phyloP scores from a whole-genome alignment of 1,140 invertebrate species.

The Eulimnadia texana region DNA sequence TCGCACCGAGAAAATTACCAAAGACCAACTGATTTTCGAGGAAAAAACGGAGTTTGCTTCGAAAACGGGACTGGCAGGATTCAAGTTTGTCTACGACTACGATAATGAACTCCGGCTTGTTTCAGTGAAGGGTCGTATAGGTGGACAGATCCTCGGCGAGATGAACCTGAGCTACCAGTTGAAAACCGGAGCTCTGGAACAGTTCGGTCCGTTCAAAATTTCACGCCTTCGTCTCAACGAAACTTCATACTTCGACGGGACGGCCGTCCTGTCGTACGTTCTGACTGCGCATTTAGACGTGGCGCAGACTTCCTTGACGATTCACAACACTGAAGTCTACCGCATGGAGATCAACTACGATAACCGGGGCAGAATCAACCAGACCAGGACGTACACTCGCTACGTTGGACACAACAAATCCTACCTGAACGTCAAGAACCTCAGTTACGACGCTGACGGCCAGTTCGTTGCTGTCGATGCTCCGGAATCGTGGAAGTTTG shows the following conservation, averaged over 20 bases:
- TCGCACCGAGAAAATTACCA: constrained; percentile 23
- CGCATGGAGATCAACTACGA: constrained; percentile 76
- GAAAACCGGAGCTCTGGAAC: constrained; percentile 62
- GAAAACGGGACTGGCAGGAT: constrained; percentile 76
- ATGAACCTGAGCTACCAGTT: constrained; percentile 59
- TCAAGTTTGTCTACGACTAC: constrained; percentile 84
- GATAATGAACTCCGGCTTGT: constrained; percentile 70
- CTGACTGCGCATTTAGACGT: constrained; percentile 60
- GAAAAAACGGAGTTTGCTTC: constrained; percentile 71
- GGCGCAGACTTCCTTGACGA: constrained; percentile 56
- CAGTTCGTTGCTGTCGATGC: constrained; percentile 75
- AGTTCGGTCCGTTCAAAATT: constrained; percentile 48
- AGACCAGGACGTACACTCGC: constrained; percentile 71
- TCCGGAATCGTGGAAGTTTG: constrained; percentile 85
- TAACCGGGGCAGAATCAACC: constrained; percentile 53
- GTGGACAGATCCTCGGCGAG: constrained; percentile 62
- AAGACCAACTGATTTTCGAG: constrained; percentile 60
- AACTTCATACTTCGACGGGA: constrained; percentile 67
- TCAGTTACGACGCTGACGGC: constrained; percentile 80
- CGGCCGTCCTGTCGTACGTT: constrained; percentile 63
- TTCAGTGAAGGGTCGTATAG: constrained; percentile 45
- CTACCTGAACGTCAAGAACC: constrained; percentile 78
- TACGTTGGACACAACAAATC: constrained; percentile 76
- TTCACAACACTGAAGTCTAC: constrained; percentile 74
- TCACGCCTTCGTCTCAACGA: constrained; percentile 45